A percentile compares a stretch with the other conserved stretches of the same genome.
phyloP scores from a whole-genome alignment of 2,797 vertebrate species.

The Ctenochaetus hawaiiensis region DNA sequence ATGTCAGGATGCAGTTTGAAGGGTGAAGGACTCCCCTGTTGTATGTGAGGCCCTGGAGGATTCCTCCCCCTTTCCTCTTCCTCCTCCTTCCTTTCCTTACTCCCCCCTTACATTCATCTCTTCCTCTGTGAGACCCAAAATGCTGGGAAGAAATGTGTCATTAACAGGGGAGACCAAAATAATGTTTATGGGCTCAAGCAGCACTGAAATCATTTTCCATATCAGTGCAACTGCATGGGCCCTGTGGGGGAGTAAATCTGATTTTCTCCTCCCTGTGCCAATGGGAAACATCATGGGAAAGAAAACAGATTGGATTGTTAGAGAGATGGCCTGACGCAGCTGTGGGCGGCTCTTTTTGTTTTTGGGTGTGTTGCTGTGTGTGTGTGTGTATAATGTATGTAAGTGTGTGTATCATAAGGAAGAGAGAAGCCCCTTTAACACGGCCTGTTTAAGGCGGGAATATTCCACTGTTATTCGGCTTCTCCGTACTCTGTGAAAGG shows the following conservation, averaged over 20 bases:
- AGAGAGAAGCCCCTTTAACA: conserved; percentile 14
- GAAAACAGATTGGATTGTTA: conserved; percentile 86
- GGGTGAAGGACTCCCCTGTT: conserved; percentile 80
- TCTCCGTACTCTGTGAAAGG: too few species aligned
- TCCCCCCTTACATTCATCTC: conserved; percentile 63
- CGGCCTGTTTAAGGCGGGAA: too few species aligned
- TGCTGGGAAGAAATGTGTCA: conserved; percentile 87
- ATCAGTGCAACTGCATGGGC: conserved; percentile 86
- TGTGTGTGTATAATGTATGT: conserved; percentile 26
- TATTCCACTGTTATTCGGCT: too few species aligned
- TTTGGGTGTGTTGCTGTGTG: conserved; percentile 62
- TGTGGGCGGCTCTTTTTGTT: conserved; percentile 82
- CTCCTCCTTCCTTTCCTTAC: conserved; percentile 40
- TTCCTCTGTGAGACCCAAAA: conserved; percentile 80
- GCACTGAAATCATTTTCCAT: conserved; percentile 87
- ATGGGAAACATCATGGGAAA: conserved; percentile 88
- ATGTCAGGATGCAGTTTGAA: conserved; percentile 77
- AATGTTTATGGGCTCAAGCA: conserved; percentile 86
- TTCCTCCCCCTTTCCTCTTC: conserved; percentile 71
- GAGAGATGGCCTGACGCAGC: conserved; percentile 83
- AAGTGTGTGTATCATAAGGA: conserved; percentile 42
- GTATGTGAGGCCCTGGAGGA: conserved; percentile 67
- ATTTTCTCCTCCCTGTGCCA: conserved; percentile 85
- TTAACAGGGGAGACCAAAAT: conserved; percentile 85
- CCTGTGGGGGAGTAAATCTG: conserved; percentile 86